These are phyloP conservation scores for Morpho helenor DNA, from an alignment of 2,888 invertebrate genomes.

Conservation along the genomic window DNA sequence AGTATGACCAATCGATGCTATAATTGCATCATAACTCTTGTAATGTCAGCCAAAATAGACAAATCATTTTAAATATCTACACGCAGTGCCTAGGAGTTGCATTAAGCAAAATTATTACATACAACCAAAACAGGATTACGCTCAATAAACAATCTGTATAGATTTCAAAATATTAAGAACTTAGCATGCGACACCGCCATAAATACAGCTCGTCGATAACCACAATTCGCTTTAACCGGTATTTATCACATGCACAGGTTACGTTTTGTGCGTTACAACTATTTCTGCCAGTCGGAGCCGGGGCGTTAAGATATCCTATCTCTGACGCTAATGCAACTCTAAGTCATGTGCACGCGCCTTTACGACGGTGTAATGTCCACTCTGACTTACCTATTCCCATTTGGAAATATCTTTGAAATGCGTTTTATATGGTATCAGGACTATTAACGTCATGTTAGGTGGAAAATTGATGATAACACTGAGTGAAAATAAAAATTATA, in stretches of 20 bases:
- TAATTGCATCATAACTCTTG: too few species aligned
- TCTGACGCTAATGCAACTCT: slow-evolving; percentile 66
- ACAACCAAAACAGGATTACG: slow-evolving; percentile 5
- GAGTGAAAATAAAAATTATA: slow-evolving; percentile 1
- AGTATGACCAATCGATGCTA: too few species aligned
- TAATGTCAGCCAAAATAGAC: too few species aligned
- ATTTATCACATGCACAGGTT: slow-evolving; percentile 48
- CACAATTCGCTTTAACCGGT: slow-evolving; percentile 32
- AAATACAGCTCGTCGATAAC: slow-evolving; percentile 19
- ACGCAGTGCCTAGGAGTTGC: background rate
- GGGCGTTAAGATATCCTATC: slow-evolving; percentile 73
- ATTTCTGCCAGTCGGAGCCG: slow-evolving; percentile 40
- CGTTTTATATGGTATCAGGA: slow-evolving; percentile 17
- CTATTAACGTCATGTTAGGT: slow-evolving; percentile 11
- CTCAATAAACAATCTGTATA: slow-evolving; percentile 9
- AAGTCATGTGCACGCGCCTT: slow-evolving; percentile 69
- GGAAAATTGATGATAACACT: slow-evolving; percentile 12
- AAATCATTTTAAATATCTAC: too few species aligned
- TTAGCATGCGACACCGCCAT: slow-evolving; percentile 18
- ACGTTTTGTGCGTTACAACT: slow-evolving; percentile 39
- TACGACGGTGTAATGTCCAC: slow-evolving; percentile 48
- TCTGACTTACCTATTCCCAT: slow-evolving; percentile 43
- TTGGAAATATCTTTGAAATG: slow-evolving; percentile 28
- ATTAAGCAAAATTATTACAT: slow-evolving; percentile 9
- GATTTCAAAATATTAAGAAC: slow-evolving; percentile 15